These are phyloP conservation scores for Leptobrachium ailaonicum DNA, from an alignment of 2,113 vertebrate species.

Conservation along the genomic window DNA sequence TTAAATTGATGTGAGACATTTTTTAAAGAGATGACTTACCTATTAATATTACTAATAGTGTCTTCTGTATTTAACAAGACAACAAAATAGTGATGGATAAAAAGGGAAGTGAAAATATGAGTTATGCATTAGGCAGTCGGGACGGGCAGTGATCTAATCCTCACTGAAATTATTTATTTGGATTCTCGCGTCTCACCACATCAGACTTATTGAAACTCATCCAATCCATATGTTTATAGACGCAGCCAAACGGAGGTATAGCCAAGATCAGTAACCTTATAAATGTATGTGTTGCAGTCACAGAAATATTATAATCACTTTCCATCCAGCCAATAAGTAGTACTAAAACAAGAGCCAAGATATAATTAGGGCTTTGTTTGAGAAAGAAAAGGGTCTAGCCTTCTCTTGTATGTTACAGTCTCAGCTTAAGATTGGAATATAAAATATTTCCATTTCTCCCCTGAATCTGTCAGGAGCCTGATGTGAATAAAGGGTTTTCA, in stretches of 20 bases:
- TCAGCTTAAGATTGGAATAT: slow-evolving; percentile 24
- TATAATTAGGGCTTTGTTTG: slow-evolving; percentile 35
- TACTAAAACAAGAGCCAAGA: slow-evolving; percentile 28
- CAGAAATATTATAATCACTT: slow-evolving; percentile 42
- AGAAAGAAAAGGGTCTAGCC: slow-evolving; percentile 9
- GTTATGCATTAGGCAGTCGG: slow-evolving; percentile 9
- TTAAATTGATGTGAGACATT: too few relatives aligned
- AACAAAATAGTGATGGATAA: too few relatives aligned
- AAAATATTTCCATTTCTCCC: slow-evolving; percentile 44
- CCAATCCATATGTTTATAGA: slow-evolving; percentile 42
- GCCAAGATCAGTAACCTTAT: slow-evolving; percentile 42
- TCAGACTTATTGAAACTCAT: slow-evolving; percentile 45
- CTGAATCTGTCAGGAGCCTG: slow-evolving; percentile 40
- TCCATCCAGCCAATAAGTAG: slow-evolving; percentile 38
- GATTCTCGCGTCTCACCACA: slow-evolving; percentile 36
- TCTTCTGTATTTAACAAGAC: too few relatives aligned
- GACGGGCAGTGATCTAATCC: slow-evolving; percentile 3
- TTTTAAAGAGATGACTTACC: too few relatives aligned
- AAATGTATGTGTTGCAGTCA: slow-evolving; percentile 43
- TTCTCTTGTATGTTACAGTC: slow-evolving; percentile 22
- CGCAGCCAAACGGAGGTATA: slow-evolving; percentile 13
- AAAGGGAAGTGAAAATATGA: slow-evolving; percentile 21
- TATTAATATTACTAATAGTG: too few relatives aligned
- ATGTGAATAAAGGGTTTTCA: slow-evolving; percentile 46
- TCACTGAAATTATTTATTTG: slow-evolving; percentile 41